Percentiles rank a stretch among this genome's conserved stretches.
Conservation (phyloP, 1,140 invertebrate species). For the Stenopsyche tienmushanensis region DNA sequence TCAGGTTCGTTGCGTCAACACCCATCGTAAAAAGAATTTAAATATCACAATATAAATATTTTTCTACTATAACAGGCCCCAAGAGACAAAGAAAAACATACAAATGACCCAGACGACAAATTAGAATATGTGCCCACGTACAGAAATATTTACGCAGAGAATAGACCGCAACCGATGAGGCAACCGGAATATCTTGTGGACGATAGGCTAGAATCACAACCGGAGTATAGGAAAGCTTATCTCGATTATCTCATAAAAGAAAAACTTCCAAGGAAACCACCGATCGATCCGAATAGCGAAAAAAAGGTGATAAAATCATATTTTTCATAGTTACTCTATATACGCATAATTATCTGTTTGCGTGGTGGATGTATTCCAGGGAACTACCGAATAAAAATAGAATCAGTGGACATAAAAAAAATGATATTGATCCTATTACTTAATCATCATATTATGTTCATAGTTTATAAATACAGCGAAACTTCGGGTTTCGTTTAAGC, state of each 20-base stretch:
- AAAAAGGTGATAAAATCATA: slow-evolving; percentile 4
- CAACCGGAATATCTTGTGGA: slow-evolving; percentile 41
- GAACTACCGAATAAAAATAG: no score
- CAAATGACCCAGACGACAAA: slow-evolving; percentile 1
- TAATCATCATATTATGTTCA: no score
- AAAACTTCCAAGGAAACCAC: slow-evolving; percentile 35
- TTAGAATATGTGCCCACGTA: background rate
- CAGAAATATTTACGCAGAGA: background rate
- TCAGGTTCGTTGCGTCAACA: background rate
- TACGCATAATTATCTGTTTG: no score
- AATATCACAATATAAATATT: background rate
- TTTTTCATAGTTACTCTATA: no score
- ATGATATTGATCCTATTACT: no score
- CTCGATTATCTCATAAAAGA: slow-evolving; percentile 48
- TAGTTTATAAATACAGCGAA: no score
- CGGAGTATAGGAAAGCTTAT: slow-evolving; percentile 55
- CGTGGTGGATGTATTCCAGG: no score
- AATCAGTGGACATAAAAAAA: no score
- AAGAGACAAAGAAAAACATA: background rate
- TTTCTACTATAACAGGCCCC: background rate
- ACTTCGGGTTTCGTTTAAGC: no score
- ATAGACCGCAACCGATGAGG: slow-evolving; percentile 23
- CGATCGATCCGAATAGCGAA: background rate
- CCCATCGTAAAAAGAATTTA: background rate
- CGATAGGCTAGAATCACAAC: slow-evolving; percentile 51